Percentiles rank a stretch among this genome's conserved stretches.
These are phyloP conservation scores for Acleris sparsana DNA, from an alignment of 2,888 invertebrate species.

Conservation along the genomic window DNA sequence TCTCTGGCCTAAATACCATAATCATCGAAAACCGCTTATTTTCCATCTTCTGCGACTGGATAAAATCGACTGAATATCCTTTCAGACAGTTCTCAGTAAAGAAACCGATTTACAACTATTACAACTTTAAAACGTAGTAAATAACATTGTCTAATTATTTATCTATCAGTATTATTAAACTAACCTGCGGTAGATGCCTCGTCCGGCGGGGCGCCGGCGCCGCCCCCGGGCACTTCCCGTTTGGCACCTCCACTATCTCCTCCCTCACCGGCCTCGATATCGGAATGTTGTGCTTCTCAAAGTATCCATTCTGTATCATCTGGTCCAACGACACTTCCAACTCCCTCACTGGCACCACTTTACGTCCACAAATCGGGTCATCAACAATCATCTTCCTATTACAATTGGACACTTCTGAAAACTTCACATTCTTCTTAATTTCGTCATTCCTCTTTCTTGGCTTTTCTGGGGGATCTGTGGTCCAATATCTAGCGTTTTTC, in stretches of 20 bases:
- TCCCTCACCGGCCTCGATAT: constrained; percentile 61
- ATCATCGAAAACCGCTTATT: too few relatives aligned
- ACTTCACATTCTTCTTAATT: constrained; percentile 77
- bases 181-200: constrained; percentile 75
- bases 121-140: too few relatives aligned
- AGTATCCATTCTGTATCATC: constrained; percentile 80
- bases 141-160: too few relatives aligned
- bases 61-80: too few relatives aligned
- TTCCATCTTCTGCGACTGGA: too few relatives aligned
- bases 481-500: constrained; percentile 74
- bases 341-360: constrained; percentile 76
- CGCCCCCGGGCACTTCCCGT: constrained; percentile 68
- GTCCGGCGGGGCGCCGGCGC: constrained; percentile 54
- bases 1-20: too few relatives aligned
- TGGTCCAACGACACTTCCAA: constrained; percentile 78
- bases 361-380: constrained; percentile 71
- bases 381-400: constrained; percentile 76
- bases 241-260: constrained; percentile 62
- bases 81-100: too few relatives aligned
- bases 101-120: too few relatives aligned
- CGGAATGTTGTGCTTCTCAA: constrained; percentile 77
- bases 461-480: constrained; percentile 64
- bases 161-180: constrained; percentile 33
- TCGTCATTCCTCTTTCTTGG: constrained; percentile 65
- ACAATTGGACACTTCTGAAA: constrained; percentile 79